Conservation (phyloP, 2,888 invertebrate species). For the Choristoneura rosaceana region DNA sequence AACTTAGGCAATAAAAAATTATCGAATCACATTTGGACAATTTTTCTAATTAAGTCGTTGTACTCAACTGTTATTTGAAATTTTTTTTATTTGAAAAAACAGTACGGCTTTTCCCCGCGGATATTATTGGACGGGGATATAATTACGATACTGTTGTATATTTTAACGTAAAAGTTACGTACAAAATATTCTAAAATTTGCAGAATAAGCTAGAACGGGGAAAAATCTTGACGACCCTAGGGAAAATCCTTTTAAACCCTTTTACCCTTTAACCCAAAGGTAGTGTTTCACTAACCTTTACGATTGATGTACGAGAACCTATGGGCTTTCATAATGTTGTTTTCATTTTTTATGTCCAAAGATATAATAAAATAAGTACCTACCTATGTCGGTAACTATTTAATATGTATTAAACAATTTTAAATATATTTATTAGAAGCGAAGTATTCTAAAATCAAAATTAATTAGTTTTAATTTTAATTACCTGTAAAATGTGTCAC, state of each 20-base stretch:
- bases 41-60: neutral
- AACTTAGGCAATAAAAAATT: too few relatives aligned
- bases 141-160: neutral
- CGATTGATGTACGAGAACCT: neutral
- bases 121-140: neutral
- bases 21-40: too few relatives aligned
- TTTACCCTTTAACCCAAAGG: neutral
- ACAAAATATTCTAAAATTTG: neutral
- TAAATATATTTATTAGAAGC: too few relatives aligned
- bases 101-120: too few relatives aligned
- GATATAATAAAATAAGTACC: too few relatives aligned
- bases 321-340: neutral
- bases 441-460: too few relatives aligned
- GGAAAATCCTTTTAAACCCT: slow-evolving; percentile 8
- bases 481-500: too few relatives aligned
- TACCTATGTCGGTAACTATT: too few relatives aligned
- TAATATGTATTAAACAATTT: too few relatives aligned
- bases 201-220: neutral
- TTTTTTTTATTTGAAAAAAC: neutral
- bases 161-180: neutral
- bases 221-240: neutral
- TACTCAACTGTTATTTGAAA: too few relatives aligned
- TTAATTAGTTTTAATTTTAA: too few relatives aligned
- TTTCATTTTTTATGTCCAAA: neutral
- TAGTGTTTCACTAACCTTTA: neutral